Base-by-base conservation (phyloP, 2,113 vertebrate genomes). In the Prinia subflava region DNA sequence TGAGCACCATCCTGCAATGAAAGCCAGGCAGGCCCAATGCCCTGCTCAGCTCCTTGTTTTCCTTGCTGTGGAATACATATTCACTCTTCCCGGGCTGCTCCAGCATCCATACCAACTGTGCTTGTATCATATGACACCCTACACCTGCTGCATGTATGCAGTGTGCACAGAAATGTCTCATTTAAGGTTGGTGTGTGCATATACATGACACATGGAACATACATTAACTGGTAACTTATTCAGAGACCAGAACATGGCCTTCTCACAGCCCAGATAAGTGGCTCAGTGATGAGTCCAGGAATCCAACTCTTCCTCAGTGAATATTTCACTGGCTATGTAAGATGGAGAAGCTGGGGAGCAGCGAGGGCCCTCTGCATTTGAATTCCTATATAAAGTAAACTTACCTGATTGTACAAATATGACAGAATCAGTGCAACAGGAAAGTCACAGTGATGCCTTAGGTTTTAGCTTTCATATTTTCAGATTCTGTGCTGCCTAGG, bases 121-220 rank as follows among this genome's bases (percentile, higher is more conserved):
- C 49, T 46, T 28, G 16, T 23, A 7, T 41, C 62, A 9, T 7
- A 4, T 8, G 46, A 8, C 27, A 9, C 0, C 0, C 18, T 22
- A 5, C 24, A 15, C 31, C 49, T 4, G 2, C 46, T 55, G 28
- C 52, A 28, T 18, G 3, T 5, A 27, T 4, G 20, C 23, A 70
- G 21, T 14, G 25, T 28, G 17, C 37, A 46, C 22, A 57, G 42
- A 71, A 94, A 79, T 49, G 22, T 25, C 41, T 63, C n/a, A 3
- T 57, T 74, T 37, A 18, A 31, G 50, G 15, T 19, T 33, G 44
- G 10, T 60, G 28, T 42, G 30, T 33, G 21, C 30, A 35, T 8
- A 22, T 22, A 19, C 18, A 55, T 10, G 22, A 24, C 53, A 20
- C 13, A 39, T 2, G 35, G 10, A 37, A 42, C 17, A 24, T 6